A percentile compares a stretch with the other conserved stretches of the same genome.
These are phyloP conservation scores for Chelmon rostratus DNA, from an alignment of 2,797 vertebrate species.

Conservation along the genomic window DNA sequence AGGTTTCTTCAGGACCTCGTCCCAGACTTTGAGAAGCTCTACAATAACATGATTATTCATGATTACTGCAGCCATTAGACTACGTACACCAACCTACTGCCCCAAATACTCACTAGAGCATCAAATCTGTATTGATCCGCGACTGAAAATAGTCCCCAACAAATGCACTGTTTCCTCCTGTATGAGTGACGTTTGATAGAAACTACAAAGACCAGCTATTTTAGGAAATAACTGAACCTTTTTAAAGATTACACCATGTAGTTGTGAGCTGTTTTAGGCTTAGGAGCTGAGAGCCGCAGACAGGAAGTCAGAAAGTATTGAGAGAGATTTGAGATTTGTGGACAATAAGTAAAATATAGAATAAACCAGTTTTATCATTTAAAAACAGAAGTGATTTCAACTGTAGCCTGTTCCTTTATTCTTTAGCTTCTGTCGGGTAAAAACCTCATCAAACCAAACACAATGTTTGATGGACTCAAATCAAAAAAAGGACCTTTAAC, in stretches of 20 bases:
- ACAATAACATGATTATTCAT: no score
- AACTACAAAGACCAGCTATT: background rate
- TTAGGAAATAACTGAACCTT: background rate
- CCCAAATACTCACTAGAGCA: background rate
- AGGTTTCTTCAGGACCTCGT: no score
- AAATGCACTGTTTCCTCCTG: background rate
- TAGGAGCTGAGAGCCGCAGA: no score
- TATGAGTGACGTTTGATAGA: background rate
- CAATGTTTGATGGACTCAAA: background rate
- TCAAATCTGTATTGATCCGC: background rate
- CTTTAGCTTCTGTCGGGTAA: no score
- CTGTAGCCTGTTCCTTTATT: no score
- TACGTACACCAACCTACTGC: no score
- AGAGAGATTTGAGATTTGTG: no score
- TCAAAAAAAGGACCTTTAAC: background rate
- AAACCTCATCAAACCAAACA: background rate
- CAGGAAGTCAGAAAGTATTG: no score
- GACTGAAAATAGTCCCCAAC: background rate
- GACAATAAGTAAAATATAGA: background rate
- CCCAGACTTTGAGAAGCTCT: no score
- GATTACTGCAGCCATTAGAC: no score
- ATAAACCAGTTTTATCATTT: no score
- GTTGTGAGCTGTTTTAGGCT: no score
- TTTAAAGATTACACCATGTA: background rate
- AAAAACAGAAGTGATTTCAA: background rate